Conservation (phyloP, 2,888 invertebrate species). For the Arctia plantaginis region DNA sequence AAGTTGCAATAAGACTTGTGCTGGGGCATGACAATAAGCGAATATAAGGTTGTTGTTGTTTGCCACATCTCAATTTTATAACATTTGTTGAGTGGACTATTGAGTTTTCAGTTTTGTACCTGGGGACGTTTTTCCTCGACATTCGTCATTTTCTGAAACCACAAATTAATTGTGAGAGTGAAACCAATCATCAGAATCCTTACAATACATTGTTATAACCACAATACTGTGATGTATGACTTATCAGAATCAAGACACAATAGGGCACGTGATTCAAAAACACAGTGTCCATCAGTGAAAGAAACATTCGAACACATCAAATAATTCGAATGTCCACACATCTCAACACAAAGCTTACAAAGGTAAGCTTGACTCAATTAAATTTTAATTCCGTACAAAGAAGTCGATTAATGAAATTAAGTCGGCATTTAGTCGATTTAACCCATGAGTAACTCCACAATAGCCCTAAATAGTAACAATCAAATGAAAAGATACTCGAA, state of each 20-base stretch:
- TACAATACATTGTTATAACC: conserved; percentile 49
- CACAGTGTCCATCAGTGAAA: conserved; percentile 79
- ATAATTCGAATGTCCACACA: conserved; percentile 78
- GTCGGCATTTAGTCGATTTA: conserved; percentile 84
- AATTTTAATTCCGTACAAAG: conserved; percentile 86
- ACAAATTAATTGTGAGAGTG: conserved; percentile 21
- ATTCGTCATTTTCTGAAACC: not conserved
- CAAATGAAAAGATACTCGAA: conserved; percentile 79
- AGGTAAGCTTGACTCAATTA: conserved; percentile 82
- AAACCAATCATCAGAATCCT: conserved; percentile 40
- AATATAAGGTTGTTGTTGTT: not conserved
- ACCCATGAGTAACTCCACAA: conserved; percentile 78
- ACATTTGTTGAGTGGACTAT: too few species aligned
- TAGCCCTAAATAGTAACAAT: conserved; percentile 84
- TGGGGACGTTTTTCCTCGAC: not conserved
- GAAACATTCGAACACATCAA: conserved; percentile 61
- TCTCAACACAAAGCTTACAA: conserved; percentile 70
- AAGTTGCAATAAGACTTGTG: not conserved
- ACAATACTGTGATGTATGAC: conserved; percentile 53
- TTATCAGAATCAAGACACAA: conserved; percentile 57
- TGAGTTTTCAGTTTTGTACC: not conserved
- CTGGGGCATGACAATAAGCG: not conserved
- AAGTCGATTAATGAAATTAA: conserved; percentile 86
- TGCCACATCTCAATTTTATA: not conserved
- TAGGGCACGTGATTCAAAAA: conserved; percentile 73